Percentiles rank a stretch among this genome's conserved stretches.
Evolutionary conservation across 2,113 vertebrate species (phyloP).

Genomic region (Sylvietta virens): DNA sequence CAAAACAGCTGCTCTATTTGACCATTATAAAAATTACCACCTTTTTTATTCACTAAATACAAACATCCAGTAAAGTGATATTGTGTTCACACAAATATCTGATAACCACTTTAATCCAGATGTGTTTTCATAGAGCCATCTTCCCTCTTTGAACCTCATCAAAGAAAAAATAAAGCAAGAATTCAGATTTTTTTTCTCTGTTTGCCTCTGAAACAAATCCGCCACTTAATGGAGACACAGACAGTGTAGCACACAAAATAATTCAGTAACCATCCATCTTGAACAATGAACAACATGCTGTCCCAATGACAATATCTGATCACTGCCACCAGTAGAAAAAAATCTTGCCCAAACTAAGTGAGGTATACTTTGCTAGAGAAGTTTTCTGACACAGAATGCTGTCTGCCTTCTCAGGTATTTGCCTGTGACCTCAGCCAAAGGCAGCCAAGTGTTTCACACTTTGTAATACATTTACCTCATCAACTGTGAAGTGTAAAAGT

Average conservation of each 20-base stretch:
- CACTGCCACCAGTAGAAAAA: background rate
- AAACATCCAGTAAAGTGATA: background rate
- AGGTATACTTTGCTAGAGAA: background rate
- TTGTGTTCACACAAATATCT: background rate
- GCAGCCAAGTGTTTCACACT: background rate
- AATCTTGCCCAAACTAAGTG: background rate
- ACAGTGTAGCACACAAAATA: background rate
- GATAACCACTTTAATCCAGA: background rate
- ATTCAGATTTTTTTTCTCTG: background rate
- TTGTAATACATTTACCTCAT: background rate
- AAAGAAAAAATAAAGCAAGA: background rate
- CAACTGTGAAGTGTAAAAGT: background rate
- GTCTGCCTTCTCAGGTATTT: background rate
- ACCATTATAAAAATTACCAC: background rate
- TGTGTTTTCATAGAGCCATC: background rate
- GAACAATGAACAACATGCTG: background rate
- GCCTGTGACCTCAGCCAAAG: background rate
- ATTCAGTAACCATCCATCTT: background rate
- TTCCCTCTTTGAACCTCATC: background rate
- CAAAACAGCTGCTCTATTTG: slow-evolving; percentile 33
- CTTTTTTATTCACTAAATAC: background rate
- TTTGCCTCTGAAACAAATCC: background rate
- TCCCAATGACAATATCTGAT: background rate
- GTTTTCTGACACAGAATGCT: background rate
- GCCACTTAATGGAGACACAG: background rate